Conservation (phyloP, 2,888 invertebrate species). For the Dryomyza anilis region DNA sequence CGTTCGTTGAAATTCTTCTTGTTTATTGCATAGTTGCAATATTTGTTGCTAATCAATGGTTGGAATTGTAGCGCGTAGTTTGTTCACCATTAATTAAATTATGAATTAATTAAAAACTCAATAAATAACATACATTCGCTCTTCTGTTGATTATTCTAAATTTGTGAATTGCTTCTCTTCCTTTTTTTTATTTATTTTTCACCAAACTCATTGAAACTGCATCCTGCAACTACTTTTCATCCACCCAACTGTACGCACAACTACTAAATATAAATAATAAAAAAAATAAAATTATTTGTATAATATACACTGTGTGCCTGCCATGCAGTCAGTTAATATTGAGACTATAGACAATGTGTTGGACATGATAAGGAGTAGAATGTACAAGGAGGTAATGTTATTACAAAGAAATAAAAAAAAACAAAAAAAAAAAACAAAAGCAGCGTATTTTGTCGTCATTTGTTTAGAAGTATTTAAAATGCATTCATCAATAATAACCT, state of each 20-base stretch:
- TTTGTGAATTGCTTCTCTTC: constrained; percentile 21
- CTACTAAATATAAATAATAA: too few relatives aligned
- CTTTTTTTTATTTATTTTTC: constrained; percentile 28
- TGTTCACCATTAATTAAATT: too few relatives aligned
- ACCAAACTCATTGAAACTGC: constrained; percentile 21
- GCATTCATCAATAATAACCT: too few relatives aligned
- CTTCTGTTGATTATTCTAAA: background rate
- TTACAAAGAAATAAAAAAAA: too few relatives aligned
- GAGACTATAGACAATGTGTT: constrained; percentile 44
- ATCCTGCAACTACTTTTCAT: constrained; percentile 11
- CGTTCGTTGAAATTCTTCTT: background rate
- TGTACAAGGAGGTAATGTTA: constrained; percentile 45
- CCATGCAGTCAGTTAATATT: constrained; percentile 45
- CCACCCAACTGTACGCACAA: constrained; percentile 2
- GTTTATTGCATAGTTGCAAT: background rate
- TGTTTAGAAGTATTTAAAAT: background rate
- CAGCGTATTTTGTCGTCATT: constrained; percentile 5
- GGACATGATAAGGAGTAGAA: constrained; percentile 45
- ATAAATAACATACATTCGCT: constrained; percentile 8
- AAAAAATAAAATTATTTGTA: constrained; percentile 31
- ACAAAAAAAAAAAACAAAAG: too few relatives aligned
- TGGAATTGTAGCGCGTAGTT: constrained; percentile 8
- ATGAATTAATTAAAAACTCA: too few relatives aligned
- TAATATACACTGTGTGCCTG: too few relatives aligned
- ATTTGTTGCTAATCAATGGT: constrained; percentile 13